Evolutionary conservation across 2,888 invertebrate species (phyloP).

Genomic region (Pristionchus arcanus): DNA sequence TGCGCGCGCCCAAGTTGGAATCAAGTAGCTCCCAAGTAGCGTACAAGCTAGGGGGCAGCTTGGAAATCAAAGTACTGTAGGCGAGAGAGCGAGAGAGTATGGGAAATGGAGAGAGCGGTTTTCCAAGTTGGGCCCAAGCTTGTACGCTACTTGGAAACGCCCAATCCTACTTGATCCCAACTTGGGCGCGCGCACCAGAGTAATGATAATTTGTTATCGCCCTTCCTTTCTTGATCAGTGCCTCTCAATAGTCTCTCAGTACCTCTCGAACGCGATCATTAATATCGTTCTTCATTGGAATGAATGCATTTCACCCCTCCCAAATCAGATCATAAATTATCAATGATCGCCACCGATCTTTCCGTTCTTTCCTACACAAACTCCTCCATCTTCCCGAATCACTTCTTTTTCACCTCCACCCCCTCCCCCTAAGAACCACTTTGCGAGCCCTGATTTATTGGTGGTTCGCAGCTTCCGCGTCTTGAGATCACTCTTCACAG

Average conservation of each 20-base stretch:
- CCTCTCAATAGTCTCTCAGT: neutral
- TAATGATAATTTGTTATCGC: neutral
- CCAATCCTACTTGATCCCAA: too few relatives aligned
- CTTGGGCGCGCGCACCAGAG: too few relatives aligned
- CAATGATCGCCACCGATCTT: neutral
- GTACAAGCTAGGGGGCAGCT: too few relatives aligned
- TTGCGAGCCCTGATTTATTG: neutral
- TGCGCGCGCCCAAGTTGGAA: too few relatives aligned
- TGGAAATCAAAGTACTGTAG: too few relatives aligned
- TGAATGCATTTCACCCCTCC: neutral
- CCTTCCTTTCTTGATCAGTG: neutral
- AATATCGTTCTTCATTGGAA: neutral
- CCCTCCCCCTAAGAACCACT: conserved; percentile 4
- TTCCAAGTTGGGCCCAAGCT: too few relatives aligned
- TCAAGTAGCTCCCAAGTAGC: too few relatives aligned
- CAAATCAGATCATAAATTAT: neutral
- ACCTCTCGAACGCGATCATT: neutral
- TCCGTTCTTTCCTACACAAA: too few relatives aligned
- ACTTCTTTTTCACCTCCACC: neutral
- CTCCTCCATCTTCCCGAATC: neutral
- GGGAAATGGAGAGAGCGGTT: too few relatives aligned
- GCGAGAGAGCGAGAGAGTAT: too few relatives aligned
- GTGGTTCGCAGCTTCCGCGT: neutral
- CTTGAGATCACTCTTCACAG: neutral
- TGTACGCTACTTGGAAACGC: too few relatives aligned